Percentiles rank a stretch among this genome's conserved stretches.
These are phyloP conservation scores for Willowsia nigromaculata DNA, from an alignment of 2,888 invertebrate species.

Conservation along the genomic window DNA sequence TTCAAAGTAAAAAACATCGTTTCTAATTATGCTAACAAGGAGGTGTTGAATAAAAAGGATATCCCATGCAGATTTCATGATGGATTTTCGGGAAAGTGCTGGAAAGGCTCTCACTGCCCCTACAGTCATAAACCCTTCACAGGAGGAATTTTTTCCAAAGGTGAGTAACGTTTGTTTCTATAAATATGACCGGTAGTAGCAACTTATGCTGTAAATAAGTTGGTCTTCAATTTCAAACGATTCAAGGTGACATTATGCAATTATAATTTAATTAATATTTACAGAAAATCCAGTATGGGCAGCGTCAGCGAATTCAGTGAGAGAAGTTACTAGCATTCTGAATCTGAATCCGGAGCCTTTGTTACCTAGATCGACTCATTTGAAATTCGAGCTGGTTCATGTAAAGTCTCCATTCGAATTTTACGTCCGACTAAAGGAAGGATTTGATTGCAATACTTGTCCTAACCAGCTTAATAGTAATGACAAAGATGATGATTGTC, in stretches of 20 bases:
- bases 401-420: conserved; percentile 28
- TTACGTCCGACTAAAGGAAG: conserved; percentile 4
- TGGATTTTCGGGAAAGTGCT: conserved; percentile 44
- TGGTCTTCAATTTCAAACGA: too few species aligned
- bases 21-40: too few species aligned
- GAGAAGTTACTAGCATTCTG: not conserved
- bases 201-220: too few species aligned
- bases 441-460: too few species aligned
- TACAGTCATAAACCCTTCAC: conserved; percentile 45
- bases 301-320: not conserved
- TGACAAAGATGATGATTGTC: too few species aligned
- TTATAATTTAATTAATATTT: too few species aligned
- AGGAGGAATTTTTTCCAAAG: conserved; percentile 13
- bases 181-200: too few species aligned
- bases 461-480: too few species aligned
- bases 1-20: too few species aligned
- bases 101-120: conserved; percentile 1
- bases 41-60: not conserved
- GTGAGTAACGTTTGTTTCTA: conserved; percentile 7
- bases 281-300: not conserved
- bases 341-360: not conserved
- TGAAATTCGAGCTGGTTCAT: not conserved
- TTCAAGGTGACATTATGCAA: too few species aligned
- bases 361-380: not conserved
- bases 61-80: conserved; percentile 40